Evolutionary conservation across 2,888 invertebrate genomes (phyloP), one percentile per base, ranked within the genome.

Genomic region (Eudemis profundana): DNA sequence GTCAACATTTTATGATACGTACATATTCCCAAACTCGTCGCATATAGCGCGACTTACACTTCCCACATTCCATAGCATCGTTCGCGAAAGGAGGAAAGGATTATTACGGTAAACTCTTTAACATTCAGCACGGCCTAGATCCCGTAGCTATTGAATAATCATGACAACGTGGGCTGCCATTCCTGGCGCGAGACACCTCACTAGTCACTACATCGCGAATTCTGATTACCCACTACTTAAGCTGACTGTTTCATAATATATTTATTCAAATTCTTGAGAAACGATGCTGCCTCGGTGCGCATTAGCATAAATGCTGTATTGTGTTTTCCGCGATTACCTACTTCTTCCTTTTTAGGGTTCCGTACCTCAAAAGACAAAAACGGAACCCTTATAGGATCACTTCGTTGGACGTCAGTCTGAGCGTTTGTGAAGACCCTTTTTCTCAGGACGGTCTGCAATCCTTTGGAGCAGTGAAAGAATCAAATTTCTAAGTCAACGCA

Each of bases 91-190:
- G 21, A 40, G 33, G 4, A 60, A 67, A 64, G 57, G 56, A 69
- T 56, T 61, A 69, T 70, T 78, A 75, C 76, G 78, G 78, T 78
- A 75, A 83, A 78, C 81, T 85, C 75, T 76, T 89, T 85, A 87
- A 79, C 80, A 87, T 87, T 88, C 88, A 82, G 77, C 72, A 74
- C 84, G 81, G 78, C 81, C 82, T 83, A 80, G 83, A 82, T 83
- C 83, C 79, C 78, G 79, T 79, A 80, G 81, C 86, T 59, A 87
- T 87, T 90, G 89, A 90, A 90, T 90, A 90, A 89, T 89, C 88
- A 89, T 87, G 86, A 83, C 75, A 77, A 82, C 78, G 87, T 86
- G 83, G 85, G 85, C 80, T 74, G 85, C 72, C 78, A 81, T 82
- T 80, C 80, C 80, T 77, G 76, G 71, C 72, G 74, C 74, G 70